phyloP scores from a whole-genome alignment of 2,888 invertebrate species.

The Ecdyonurus torrentis region DNA sequence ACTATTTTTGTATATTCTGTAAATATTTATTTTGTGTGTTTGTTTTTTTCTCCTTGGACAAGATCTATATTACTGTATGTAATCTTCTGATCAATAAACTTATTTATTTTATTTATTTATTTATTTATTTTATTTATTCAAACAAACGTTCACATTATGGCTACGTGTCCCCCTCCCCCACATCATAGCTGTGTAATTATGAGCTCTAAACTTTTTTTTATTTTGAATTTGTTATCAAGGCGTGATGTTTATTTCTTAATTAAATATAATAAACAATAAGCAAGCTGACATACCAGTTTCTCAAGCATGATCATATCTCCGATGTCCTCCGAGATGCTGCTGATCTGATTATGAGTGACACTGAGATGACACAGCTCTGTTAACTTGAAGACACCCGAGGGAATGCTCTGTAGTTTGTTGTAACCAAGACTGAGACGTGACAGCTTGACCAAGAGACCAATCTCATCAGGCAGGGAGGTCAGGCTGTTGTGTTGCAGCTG shows the following conservation, averaged over 20 bases:
- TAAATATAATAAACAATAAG: neutral
- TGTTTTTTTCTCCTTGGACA: too few relatives aligned
- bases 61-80: too few relatives aligned
- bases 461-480: slow-evolving; percentile 48
- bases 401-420: slow-evolving; percentile 46
- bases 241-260: neutral
- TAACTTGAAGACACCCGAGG: slow-evolving; percentile 48
- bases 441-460: slow-evolving; percentile 50
- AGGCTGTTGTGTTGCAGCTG: slow-evolving; percentile 76
- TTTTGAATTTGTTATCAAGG: neutral
- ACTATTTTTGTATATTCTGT: too few relatives aligned
- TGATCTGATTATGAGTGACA: slow-evolving; percentile 56
- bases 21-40: too few relatives aligned
- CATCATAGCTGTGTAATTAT: too few relatives aligned
- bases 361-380: slow-evolving; percentile 51
- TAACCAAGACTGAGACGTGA: slow-evolving; percentile 48
- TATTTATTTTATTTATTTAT: too few relatives aligned
- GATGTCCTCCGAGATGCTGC: slow-evolving; percentile 47
- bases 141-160: too few relatives aligned
- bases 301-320: slow-evolving; percentile 66
- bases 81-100: too few relatives aligned
- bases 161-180: too few relatives aligned
- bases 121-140: too few relatives aligned
- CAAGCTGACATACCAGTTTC: slow-evolving; percentile 40
- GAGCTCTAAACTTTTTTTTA: too few relatives aligned